These are phyloP conservation scores for Epirrhoe alternata DNA, from an alignment of 2,888 invertebrate genomes.

Conservation along the genomic window DNA sequence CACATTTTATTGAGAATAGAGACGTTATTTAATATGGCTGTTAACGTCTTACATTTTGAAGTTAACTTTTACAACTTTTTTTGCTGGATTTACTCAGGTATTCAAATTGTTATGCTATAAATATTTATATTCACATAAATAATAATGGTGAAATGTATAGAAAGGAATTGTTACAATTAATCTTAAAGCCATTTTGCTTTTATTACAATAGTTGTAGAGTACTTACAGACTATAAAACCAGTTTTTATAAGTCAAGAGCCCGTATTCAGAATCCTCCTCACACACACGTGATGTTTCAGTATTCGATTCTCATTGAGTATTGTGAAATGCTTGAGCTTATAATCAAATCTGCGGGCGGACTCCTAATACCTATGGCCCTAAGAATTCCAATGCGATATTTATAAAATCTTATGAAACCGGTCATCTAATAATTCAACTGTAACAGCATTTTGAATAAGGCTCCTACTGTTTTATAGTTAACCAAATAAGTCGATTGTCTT, in stretches of 20 bases:
- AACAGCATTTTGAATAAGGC: conserved; percentile 21
- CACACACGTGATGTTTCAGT: too few species aligned
- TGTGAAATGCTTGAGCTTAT: too few species aligned
- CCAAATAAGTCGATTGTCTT: conserved; percentile 51
- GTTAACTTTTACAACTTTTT: conserved; percentile 58
- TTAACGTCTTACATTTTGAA: conserved; percentile 76
- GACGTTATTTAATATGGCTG: conserved; percentile 82
- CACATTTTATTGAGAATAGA: conserved; percentile 79
- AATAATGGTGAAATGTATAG: conserved; percentile 3
- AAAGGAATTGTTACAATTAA: conserved; percentile 8
- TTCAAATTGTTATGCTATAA: conserved; percentile 68
- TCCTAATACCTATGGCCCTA: too few species aligned
- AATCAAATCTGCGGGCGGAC: too few species aligned
- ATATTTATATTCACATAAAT: conserved; percentile 58
- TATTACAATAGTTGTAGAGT: neutral
- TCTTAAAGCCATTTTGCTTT: neutral
- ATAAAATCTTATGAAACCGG: neutral
- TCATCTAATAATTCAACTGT: conserved; percentile 38
- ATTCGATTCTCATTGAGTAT: too few species aligned
- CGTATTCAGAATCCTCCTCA: too few species aligned
- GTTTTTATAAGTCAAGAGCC: neutral
- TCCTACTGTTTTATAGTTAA: conserved; percentile 38
- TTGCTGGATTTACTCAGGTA: conserved; percentile 55
- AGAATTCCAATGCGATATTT: neutral
- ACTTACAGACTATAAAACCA: neutral